Conservation (phyloP, 2,113 vertebrate species). For the Strix uralensis region DNA sequence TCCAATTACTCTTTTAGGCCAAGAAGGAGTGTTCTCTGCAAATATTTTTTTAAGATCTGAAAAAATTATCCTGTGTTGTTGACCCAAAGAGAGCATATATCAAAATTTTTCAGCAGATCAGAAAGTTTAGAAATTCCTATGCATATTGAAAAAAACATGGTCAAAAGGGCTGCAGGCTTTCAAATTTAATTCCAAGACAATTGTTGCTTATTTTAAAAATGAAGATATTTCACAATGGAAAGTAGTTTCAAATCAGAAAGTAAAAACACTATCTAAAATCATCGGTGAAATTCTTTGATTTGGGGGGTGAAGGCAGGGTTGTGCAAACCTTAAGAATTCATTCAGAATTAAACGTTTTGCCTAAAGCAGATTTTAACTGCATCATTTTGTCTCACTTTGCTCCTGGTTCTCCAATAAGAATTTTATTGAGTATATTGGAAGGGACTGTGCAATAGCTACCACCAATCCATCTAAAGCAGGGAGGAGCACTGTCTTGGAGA, state of each 20-base stretch:
- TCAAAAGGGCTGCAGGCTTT: not conserved
- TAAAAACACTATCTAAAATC: not conserved
- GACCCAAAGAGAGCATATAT: not conserved
- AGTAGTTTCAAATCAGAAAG: not conserved
- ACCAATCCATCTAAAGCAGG: fast-evolving
- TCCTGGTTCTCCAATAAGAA: not conserved
- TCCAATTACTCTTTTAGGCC: conserved; percentile 60
- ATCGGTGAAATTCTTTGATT: not conserved
- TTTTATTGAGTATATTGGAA: not conserved
- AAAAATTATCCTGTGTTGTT: not conserved
- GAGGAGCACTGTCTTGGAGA: not conserved
- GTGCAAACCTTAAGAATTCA: not conserved
- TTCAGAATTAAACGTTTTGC: not conserved
- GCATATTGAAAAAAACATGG: not conserved
- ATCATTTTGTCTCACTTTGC: not conserved
- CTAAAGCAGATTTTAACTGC: not conserved
- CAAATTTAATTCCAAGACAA: not conserved
- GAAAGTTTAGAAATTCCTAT: not conserved
- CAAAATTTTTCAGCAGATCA: not conserved
- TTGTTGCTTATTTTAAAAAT: not conserved
- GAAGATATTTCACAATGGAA: not conserved
- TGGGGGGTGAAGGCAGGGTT: not conserved
- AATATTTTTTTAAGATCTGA: conserved; percentile 23
- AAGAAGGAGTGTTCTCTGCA: not conserved
- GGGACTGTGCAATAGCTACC: not conserved